Evolutionary conservation across 2,797 vertebrate species (phyloP).

Genomic region (Scolopax rusticola): DNA sequence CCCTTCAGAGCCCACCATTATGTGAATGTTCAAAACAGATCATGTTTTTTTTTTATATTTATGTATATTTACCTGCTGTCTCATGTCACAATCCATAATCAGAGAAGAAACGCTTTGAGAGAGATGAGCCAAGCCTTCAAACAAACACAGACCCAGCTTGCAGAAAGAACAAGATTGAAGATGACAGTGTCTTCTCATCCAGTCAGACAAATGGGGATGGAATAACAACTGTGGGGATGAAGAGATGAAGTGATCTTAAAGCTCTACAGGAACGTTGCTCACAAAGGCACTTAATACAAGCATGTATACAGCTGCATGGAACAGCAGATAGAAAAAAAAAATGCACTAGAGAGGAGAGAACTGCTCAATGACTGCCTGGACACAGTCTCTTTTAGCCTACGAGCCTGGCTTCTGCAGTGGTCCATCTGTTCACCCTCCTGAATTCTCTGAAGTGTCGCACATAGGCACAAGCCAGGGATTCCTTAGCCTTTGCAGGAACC

Average conservation of each 20-base stretch:
- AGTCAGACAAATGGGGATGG: not conserved
- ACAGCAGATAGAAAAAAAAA: not conserved
- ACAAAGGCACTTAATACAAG: constrained; percentile 73
- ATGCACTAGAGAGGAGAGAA: not conserved
- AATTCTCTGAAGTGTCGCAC: not conserved
- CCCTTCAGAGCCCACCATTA: not conserved
- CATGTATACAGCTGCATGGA: not conserved
- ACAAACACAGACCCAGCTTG: not conserved
- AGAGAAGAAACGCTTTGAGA: not conserved
- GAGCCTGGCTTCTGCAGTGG: not conserved
- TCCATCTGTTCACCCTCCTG: not conserved
- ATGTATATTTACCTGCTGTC: not conserved
- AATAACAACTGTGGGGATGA: not conserved
- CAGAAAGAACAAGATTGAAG: not conserved
- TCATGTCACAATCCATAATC: not conserved
- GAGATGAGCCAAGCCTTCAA: not conserved
- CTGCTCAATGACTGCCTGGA: not conserved
- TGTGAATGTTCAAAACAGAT: not conserved
- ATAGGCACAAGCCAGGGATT: not conserved
- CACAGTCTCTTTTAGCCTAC: not conserved
- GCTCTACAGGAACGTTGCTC: not conserved
- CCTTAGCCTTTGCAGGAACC: not conserved
- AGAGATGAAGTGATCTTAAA: not conserved
- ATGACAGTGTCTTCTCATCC: not conserved
- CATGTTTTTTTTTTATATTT: too few species aligned